Evolutionary conservation across 2,888 invertebrate species (phyloP).

Genomic region (Eurytoma adleriae): DNA sequence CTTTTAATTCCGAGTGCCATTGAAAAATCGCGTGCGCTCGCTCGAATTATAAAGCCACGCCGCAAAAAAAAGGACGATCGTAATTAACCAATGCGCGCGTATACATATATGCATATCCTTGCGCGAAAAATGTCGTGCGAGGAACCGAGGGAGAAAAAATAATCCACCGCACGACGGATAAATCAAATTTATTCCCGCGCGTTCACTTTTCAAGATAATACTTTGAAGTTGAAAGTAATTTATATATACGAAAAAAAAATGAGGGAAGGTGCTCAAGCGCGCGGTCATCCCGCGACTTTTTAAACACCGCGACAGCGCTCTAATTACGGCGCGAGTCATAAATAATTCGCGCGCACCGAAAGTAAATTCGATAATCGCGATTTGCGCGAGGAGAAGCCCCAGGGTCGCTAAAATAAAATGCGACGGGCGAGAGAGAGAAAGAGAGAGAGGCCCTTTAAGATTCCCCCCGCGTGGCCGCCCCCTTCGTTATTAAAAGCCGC

Average conservation of each 20-base stretch:
- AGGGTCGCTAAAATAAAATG: constrained; percentile 49
- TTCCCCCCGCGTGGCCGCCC: constrained; percentile 23
- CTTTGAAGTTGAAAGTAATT: constrained; percentile 56
- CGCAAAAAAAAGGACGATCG: neutral
- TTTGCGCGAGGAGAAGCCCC: constrained; percentile 28
- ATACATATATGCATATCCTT: constrained; percentile 11
- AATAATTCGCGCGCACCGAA: constrained; percentile 49
- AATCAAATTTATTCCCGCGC: constrained; percentile 28
- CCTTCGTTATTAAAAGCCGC: neutral
- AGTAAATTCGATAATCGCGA: constrained; percentile 56
- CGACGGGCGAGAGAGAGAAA: too few species aligned
- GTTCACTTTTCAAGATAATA: constrained; percentile 57
- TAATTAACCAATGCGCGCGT: constrained; percentile 15
- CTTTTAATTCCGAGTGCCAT: too few species aligned
- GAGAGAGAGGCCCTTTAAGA: constrained; percentile 22
- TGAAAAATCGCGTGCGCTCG: neutral
- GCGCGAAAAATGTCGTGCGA: constrained; percentile 15
- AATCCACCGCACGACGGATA: constrained; percentile 8
- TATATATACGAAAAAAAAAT: constrained; percentile 20
- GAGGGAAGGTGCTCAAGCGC: neutral
- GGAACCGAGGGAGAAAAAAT: neutral
- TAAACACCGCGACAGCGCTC: constrained; percentile 45
- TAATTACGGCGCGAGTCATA: constrained; percentile 51
- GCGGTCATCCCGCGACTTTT: constrained; percentile 20
- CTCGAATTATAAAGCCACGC: neutral